phyloP scores from a whole-genome alignment of 1,140 invertebrate species.

The Zaprionus capensis region DNA sequence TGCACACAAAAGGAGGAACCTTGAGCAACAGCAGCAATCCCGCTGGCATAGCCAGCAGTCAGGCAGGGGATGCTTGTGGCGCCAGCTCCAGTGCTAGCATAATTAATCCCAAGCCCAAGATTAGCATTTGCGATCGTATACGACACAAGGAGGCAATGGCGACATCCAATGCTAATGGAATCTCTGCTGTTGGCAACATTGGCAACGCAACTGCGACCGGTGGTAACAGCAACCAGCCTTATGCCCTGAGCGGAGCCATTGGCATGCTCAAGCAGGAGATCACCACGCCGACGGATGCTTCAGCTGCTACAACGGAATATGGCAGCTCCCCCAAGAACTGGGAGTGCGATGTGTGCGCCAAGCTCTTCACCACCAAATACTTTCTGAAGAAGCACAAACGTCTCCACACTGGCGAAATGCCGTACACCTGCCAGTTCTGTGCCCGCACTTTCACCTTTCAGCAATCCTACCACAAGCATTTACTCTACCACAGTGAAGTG shows the following conservation, averaged over 20 bases:
- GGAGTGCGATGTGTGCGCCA: constrained; percentile 93
- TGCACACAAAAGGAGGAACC: constrained; percentile 86
- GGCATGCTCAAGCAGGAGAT: constrained; percentile 68
- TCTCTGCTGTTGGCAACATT: neutral
- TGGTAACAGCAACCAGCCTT: constrained; percentile 50
- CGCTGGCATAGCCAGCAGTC: constrained; percentile 4
- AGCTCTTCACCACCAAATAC: constrained; percentile 95
- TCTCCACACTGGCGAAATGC: constrained; percentile 94
- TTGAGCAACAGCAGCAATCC: constrained; percentile 51
- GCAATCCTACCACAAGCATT: constrained; percentile 96
- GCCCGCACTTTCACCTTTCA: constrained; percentile 95
- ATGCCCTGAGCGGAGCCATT: constrained; percentile 64
- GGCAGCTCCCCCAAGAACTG: constrained; percentile 86
- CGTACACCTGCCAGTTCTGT: constrained; percentile 93
- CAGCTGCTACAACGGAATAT: constrained; percentile 9
- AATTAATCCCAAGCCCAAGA: constrained; percentile 52
- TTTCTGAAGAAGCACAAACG: constrained; percentile 95
- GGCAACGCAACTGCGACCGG: constrained; percentile 18
- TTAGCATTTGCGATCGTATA: constrained; percentile 82
- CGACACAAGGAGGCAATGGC: constrained; percentile 68
- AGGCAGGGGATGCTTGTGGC: neutral
- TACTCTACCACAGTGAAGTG: constrained; percentile 93
- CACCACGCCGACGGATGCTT: constrained; percentile 15
- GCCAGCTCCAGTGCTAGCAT: constrained; percentile 18
- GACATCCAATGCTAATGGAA: neutral